Percentiles rank a stretch among this genome's conserved stretches.
These are phyloP conservation scores for Nemapogon koenigi DNA, from an alignment of 2,888 invertebrate genomes.

Conservation along the genomic window DNA sequence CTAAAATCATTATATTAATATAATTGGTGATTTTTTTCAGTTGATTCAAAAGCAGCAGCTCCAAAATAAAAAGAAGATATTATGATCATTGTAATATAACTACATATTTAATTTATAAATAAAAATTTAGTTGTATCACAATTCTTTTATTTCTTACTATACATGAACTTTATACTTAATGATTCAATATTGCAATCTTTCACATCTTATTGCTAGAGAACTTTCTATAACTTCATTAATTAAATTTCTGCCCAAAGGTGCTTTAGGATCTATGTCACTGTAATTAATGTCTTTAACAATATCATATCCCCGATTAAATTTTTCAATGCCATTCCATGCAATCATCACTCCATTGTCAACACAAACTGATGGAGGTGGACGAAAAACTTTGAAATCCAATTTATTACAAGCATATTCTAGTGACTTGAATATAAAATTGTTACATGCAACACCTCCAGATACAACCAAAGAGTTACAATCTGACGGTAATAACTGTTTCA, in stretches of 20 bases:
- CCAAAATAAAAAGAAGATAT: no score
- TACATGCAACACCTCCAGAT: constrained; percentile 97
- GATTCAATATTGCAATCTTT: constrained; percentile 27
- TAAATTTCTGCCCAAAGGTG: constrained; percentile 69
- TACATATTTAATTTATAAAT: no score
- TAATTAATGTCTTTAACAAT: constrained; percentile 58
- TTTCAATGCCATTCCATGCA: constrained; percentile 97
- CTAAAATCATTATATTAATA: no score
- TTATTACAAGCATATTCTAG: constrained; percentile 72
- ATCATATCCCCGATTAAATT: constrained; percentile 53
- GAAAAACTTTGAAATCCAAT: constrained; percentile 69
- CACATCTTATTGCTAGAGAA: constrained; percentile 47
- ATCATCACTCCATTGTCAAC: constrained; percentile 99
- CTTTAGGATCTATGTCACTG: constrained; percentile 65
- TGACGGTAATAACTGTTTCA: constrained; percentile 65
- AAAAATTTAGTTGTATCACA: constrained; percentile 7
- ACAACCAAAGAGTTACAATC: constrained; percentile 73
- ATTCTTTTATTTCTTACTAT: neutral
- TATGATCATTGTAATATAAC: no score
- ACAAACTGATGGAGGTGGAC: constrained; percentile 86
- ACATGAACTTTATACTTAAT: neutral
- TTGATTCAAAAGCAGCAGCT: no score
- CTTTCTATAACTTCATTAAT: constrained; percentile 60
- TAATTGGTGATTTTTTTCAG: no score
- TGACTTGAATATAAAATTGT: constrained; percentile 77